These are phyloP conservation scores for Clarias fuscus DNA, from an alignment of 2,797 vertebrate species.

Conservation along the genomic window DNA sequence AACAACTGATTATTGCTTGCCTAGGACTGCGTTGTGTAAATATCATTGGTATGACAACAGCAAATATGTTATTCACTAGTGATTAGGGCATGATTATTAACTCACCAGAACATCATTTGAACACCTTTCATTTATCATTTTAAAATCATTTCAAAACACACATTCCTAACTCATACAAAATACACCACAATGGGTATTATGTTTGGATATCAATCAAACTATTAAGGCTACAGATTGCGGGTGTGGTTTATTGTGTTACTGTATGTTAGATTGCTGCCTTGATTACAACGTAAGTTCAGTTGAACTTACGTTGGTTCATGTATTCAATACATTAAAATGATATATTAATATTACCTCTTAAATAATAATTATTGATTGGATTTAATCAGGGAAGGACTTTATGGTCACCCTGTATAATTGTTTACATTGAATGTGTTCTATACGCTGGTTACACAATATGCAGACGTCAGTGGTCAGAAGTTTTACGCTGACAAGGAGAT, in stretches of 20 bases:
- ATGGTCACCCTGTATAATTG: too few relatives aligned
- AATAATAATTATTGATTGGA: too few relatives aligned
- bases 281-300: background rate
- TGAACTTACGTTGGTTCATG: too few relatives aligned
- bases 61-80: background rate
- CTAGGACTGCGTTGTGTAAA: background rate
- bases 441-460: background rate
- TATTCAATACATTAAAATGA: too few relatives aligned
- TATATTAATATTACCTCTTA: too few relatives aligned
- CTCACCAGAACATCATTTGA: background rate
- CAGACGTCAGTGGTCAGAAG: constrained; percentile 19
- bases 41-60: background rate
- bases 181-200: background rate
- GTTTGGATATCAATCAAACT: background rate
- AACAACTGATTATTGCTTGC: background rate
- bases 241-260: background rate
- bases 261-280: background rate
- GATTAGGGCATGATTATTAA: background rate
- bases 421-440: too few relatives aligned
- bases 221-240: background rate
- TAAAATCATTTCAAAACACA: background rate
- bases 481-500: constrained; percentile 36
- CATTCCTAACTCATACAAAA: background rate
- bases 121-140: background rate
- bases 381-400: too few relatives aligned